Evolutionary conservation across 2,113 vertebrate species (phyloP).

Genomic region (Cololabis saira): DNA sequence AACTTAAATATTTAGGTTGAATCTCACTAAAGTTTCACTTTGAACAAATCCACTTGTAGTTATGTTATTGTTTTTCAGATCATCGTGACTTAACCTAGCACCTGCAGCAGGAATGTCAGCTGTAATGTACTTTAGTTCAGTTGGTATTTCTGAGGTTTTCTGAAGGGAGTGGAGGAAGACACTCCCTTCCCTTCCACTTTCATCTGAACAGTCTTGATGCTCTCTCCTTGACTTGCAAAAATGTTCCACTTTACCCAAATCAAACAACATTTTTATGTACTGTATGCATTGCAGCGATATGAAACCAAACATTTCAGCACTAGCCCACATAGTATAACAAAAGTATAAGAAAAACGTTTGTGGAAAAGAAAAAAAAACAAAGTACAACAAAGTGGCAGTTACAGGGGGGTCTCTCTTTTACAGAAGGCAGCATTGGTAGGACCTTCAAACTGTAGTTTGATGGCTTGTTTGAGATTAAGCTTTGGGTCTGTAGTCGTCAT

Average conservation of each 20-base stretch:
- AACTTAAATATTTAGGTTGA: neutral
- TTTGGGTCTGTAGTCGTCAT: conserved; percentile 81
- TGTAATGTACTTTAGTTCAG: conserved; percentile 49
- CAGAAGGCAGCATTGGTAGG: conserved; percentile 81
- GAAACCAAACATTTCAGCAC: neutral
- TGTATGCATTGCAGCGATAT: neutral
- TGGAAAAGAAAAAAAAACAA: neutral
- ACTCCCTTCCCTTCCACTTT: conserved; percentile 29
- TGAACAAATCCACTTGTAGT: too few species aligned
- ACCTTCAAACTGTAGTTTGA: conserved; percentile 87
- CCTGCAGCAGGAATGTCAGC: conserved; percentile 49
- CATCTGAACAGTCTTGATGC: conserved; percentile 26
- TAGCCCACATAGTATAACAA: neutral
- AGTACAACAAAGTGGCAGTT: conserved; percentile 38
- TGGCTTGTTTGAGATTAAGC: conserved; percentile 85
- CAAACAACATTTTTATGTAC: conserved; percentile 7
- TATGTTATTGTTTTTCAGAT: neutral
- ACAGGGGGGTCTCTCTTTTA: conserved; percentile 86
- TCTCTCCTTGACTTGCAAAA: conserved; percentile 39
- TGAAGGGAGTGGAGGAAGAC: too few species aligned
- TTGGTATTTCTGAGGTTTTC: conserved; percentile 37
- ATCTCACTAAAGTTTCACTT: too few species aligned
- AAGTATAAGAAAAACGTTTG: neutral
- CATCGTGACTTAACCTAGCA: conserved; percentile 25
- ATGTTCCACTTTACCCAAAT: conserved; percentile 22